A percentile compares a stretch with the other conserved stretches of the same genome.
phyloP scores from a whole-genome alignment of 2,113 vertebrate species.

The Donacobius atricapilla region DNA sequence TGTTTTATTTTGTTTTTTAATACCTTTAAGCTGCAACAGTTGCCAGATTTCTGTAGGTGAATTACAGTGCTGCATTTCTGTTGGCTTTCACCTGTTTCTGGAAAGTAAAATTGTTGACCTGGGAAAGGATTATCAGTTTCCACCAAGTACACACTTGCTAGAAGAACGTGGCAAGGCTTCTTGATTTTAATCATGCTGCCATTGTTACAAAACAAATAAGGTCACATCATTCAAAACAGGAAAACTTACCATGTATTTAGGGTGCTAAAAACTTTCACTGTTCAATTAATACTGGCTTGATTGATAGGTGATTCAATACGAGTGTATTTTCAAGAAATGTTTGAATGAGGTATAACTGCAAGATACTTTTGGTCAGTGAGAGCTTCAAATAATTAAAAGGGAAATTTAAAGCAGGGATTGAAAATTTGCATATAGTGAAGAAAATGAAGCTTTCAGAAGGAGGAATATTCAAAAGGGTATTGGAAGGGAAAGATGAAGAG shows the following conservation, averaged over 20 bases:
- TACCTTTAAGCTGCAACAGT: not conserved
- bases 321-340: not conserved
- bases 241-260: rapidly evolving
- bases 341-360: not conserved
- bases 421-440: not conserved
- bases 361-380: not conserved
- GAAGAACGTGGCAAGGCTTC: not conserved
- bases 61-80: not conserved
- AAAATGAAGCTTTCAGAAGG: not conserved
- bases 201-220: not conserved
- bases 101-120: not conserved
- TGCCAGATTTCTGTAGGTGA: not conserved
- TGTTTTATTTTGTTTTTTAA: not conserved
- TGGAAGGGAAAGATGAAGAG: not conserved
- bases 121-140: not conserved
- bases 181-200: not conserved
- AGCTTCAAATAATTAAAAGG: not conserved
- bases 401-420: not conserved
- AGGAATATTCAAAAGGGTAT: not conserved
- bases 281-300: not conserved
- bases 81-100: not conserved
- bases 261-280: not conserved
- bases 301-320: not conserved
- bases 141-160: not conserved
- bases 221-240: not conserved